Evolutionary conservation across 2,113 vertebrate species (phyloP).

Genomic region (Panurus biarmicus): DNA sequence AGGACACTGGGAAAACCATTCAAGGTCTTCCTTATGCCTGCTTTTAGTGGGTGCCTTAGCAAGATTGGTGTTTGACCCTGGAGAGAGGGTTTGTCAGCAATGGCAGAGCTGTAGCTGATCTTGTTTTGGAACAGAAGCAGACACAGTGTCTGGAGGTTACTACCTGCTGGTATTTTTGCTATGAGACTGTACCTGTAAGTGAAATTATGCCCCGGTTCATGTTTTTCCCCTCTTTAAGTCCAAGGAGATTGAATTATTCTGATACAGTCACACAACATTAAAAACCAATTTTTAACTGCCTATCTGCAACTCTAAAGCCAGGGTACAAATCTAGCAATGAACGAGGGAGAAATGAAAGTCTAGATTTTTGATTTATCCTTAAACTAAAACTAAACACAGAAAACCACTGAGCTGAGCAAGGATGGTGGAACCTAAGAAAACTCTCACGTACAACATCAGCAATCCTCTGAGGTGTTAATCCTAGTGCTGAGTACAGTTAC

Average conservation of each 20-base stretch:
- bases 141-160: neutral
- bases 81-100: neutral
- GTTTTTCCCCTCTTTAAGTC: neutral
- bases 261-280: accelerated
- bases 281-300: neutral
- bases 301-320: neutral
- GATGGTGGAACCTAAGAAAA: neutral
- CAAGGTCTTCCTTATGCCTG: neutral
- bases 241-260: neutral
- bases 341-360: neutral
- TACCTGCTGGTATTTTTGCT: neutral
- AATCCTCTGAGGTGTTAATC: neutral
- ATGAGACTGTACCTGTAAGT: neutral
- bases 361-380: neutral
- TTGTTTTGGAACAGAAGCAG: neutral
- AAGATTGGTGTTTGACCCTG: neutral
- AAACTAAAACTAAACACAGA: neutral
- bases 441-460: neutral
- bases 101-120: neutral
- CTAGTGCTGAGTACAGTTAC: neutral
- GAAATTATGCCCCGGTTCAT: neutral
- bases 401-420: neutral
- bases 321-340: neutral
- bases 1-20: neutral
- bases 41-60: neutral